Evolutionary conservation across 1,140 invertebrate genomes (phyloP), one percentile per base, ranked within the genome.

Genomic region (Bombus vancouverensis): DNA sequence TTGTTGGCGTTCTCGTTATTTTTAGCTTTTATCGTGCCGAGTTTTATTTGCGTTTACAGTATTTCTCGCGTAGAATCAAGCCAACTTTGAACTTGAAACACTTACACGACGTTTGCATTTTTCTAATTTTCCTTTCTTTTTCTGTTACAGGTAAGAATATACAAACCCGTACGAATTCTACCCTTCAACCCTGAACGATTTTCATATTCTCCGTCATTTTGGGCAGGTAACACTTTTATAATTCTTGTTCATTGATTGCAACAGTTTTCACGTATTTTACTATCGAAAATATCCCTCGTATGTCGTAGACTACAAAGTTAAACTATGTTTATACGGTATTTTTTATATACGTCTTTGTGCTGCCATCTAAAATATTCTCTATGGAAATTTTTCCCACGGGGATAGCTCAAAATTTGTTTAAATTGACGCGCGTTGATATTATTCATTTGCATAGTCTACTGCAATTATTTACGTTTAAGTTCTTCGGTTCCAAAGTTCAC

Each of bases 111-210:
- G 22, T 3, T 34, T 4, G 13, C 28, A 53, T 28, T 13, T 34
- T 42, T 76, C 39, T 39, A 6, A 32, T 22, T 1, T 22, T 22
- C 4, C 18, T 22, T 32, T 28, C 32, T 47, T 42, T 25, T 22
- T n/a, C 3, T 22, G n/a, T 81, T 42, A 5, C 79, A 81, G 79
- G 79, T 81, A 81, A 81, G 78, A 39, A 53, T 9, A 8, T 10
- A 22, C 10, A 25, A 25, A 4, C 12, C 6, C 10, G 22, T 18
- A 15, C 4, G 37, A 44, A 34, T 34, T 66, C 44, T 3, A 32
- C 10, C 1, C 39, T 9, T 66, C 76, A 32, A 28, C 42, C 42
- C 22, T 22, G 22, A n/a, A 42, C 10, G 2, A 25, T 37, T 37
- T 37, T 32, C 3, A 13, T 47, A 13, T 37, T 32, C 12, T 32